Percentiles rank a stretch among this genome's conserved stretches.
phyloP scores from a whole-genome alignment of 2,888 invertebrate species.

The Tipula lateralis region DNA sequence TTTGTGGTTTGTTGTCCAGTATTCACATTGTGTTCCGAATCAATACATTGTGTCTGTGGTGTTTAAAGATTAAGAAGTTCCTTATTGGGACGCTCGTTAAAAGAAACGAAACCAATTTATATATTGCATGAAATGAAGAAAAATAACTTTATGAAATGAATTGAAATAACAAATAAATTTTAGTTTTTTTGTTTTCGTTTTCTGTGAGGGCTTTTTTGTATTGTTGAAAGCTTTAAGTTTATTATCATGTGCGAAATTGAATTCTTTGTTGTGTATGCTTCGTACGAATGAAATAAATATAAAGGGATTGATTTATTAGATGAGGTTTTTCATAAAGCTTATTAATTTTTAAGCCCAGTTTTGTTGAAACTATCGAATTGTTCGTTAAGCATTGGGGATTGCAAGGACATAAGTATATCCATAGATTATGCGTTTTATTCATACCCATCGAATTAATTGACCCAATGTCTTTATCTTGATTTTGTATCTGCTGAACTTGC shows the following conservation, averaged over 20 bases:
- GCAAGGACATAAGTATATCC: no score
- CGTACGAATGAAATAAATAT: background rate
- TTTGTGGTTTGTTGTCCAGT: no score
- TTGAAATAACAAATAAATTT: background rate
- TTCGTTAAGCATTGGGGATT: no score
- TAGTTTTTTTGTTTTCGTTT: background rate
- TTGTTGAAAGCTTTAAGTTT: background rate
- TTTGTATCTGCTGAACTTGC: no score
- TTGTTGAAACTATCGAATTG: no score
- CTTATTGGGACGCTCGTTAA: no score
- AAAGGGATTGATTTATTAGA: background rate
- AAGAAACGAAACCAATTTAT: background rate
- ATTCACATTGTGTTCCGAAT: no score
- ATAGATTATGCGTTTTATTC: no score
- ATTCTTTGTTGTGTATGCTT: background rate
- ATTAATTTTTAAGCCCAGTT: background rate
- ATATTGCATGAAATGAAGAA: background rate
- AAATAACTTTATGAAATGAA: background rate
- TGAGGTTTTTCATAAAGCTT: background rate
- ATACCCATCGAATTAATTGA: no score
- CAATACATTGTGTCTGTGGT: no score
- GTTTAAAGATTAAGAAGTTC: no score
- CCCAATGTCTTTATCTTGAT: no score
- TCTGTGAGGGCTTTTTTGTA: background rate
- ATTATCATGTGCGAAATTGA: background rate